Percentiles rank a stretch among this genome's conserved stretches.
Conservation (phyloP, 2,797 vertebrate species). For the Urophycis tenuis region DNA sequence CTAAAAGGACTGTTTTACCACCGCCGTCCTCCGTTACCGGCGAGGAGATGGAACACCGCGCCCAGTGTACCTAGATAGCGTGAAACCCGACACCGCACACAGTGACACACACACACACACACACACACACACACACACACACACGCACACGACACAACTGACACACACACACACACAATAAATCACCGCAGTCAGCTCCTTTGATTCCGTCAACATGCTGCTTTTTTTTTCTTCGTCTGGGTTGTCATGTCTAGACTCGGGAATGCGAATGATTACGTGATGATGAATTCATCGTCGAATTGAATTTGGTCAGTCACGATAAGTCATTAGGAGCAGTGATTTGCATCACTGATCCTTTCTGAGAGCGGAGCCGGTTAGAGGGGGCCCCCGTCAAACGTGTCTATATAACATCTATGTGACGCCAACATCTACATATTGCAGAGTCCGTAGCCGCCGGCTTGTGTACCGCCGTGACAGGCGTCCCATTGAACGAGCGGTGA, state of each 20-base stretch:
- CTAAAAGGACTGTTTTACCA: slow-evolving; percentile 56
- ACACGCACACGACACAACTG: background rate
- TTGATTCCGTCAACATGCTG: background rate
- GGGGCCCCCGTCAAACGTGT: too few species aligned
- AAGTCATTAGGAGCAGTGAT: background rate
- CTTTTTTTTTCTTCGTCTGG: background rate
- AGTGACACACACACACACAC: too few species aligned
- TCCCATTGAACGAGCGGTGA: too few species aligned
- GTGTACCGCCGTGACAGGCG: too few species aligned
- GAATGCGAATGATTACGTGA: background rate
- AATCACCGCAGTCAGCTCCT: background rate
- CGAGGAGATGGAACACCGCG: slow-evolving; percentile 40
- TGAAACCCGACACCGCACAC: background rate
- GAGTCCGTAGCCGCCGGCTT: too few species aligned
- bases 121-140: background rate
- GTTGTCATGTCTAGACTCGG: background rate
- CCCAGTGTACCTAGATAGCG: background rate
- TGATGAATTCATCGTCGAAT: too few species aligned
- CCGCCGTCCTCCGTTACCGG: slow-evolving; percentile 49
- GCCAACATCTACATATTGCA: too few species aligned
- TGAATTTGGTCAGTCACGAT: background rate
- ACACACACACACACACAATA: background rate
- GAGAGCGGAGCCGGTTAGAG: background rate
- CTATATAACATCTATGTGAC: too few species aligned
- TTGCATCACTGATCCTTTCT: background rate